Evolutionary conservation across 2,113 vertebrate genomes (phyloP), one percentile per base, ranked within the genome.

Genomic region (Megaceryle torquata): DNA sequence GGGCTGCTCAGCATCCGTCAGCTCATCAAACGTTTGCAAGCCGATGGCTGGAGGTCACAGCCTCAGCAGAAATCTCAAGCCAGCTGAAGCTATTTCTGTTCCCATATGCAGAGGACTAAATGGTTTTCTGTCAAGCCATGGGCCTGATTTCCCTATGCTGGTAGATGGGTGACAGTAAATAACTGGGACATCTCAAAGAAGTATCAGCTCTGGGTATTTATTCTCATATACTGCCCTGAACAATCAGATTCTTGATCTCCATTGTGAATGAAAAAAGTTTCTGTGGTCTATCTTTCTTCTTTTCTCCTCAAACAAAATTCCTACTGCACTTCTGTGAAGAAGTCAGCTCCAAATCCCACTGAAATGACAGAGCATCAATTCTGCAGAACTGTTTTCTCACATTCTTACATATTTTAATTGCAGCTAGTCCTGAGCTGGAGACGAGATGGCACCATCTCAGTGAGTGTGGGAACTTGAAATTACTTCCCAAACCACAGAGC

Each of bases 41-140:
- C 8, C 56, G 21, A 5, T 3, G 3, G 0, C 54, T 39, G 51
- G 21, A 43, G 46, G 26, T 50, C 20, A 6, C 2, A 2, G 59
- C 43, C 39, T 59, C 50, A 35, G 44, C 19, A 53, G 53, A 50
- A 85, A 51, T 29, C 24, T 80, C 12, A n/a, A 51, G 10, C 29
- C 68, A 84, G 39, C 15, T 39, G 56, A 48, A 69, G 28, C 20
- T 5, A 16, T 35, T 51, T n/a, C 63, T 61, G 33, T 51, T 43
- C 26, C 67, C 41, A 26, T 1, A 1, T 18, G 24, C 41, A 14
- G 10, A 17, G 22, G 37, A 24, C 8, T 22, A 39, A 65, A 61
- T 1, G 1, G 22, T 48, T 25, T 57, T 20, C 67, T 86, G 53
- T 63, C 37, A 53, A 37, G 25, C 9, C 13, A 15, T 35, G 39